These are phyloP conservation scores for Cebus imitator DNA, from an alignment of 2,113 vertebrate genomes.

Conservation along the genomic window DNA sequence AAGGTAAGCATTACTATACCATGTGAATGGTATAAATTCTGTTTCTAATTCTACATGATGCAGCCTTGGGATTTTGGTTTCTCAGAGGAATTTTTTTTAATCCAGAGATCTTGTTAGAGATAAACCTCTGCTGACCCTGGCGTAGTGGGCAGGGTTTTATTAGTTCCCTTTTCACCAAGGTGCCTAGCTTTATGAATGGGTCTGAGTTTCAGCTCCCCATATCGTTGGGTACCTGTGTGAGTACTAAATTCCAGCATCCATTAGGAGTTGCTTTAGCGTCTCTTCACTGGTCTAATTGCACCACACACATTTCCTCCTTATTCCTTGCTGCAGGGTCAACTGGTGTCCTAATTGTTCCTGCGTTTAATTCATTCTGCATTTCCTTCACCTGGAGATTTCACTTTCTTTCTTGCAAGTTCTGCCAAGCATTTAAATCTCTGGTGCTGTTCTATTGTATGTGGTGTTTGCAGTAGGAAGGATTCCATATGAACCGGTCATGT, in stretches of 20 bases:
- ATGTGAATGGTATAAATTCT: background rate
- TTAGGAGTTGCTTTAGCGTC: background rate
- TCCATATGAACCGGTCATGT: background rate
- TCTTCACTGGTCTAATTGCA: background rate
- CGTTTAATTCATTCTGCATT: background rate
- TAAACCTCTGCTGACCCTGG: background rate
- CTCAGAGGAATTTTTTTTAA: background rate
- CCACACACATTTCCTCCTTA: background rate
- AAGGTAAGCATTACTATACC: background rate
- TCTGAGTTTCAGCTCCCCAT: background rate
- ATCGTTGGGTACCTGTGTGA: background rate
- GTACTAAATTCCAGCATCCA: background rate
- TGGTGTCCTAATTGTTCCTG: background rate
- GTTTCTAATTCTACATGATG: background rate
- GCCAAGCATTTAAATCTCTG: background rate
- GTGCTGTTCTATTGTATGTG: background rate
- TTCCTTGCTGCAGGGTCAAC: background rate
- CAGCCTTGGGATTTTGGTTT: background rate
- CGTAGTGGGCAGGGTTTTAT: background rate
- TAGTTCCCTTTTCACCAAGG: background rate
- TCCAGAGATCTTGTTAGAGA: background rate
- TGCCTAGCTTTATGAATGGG: background rate
- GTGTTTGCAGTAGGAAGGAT: background rate
- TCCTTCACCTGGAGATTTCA: conserved; percentile 8
- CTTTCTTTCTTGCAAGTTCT: background rate